These are phyloP conservation scores for Ypsolopha scabrella DNA, from an alignment of 2,888 invertebrate species.

Conservation along the genomic window DNA sequence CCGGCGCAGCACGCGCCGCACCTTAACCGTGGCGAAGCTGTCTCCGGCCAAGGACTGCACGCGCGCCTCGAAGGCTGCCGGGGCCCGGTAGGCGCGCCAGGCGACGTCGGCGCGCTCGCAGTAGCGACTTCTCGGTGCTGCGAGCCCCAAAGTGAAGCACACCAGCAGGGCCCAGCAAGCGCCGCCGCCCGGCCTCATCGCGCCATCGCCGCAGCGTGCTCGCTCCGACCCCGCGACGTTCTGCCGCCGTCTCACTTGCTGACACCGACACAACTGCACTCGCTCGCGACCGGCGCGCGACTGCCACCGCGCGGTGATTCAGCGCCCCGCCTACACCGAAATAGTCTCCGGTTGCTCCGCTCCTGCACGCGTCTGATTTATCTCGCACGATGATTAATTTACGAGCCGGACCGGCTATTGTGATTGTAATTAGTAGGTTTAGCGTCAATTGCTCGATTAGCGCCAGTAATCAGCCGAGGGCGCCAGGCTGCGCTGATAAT, in stretches of 20 bases:
- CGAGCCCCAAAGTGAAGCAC: conserved; percentile 41
- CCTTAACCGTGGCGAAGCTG: conserved; percentile 54
- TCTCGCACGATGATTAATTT: conserved; percentile 49
- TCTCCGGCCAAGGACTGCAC: conserved; percentile 51
- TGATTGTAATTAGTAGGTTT: conserved; percentile 37
- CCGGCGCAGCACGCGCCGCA: conserved; percentile 47
- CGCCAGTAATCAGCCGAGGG: conserved; percentile 15
- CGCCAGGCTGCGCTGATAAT: conserved; percentile 7
- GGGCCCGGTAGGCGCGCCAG: conserved; percentile 64
- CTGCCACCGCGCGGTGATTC: conserved; percentile 36
- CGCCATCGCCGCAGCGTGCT: conserved; percentile 55
- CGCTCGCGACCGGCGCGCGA: conserved; percentile 61
- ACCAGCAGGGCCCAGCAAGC: conserved; percentile 53
- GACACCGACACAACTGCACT: conserved; percentile 24
- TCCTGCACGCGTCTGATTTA: conserved; percentile 15
- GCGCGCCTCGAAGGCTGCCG: conserved; percentile 63
- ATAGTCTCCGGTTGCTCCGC: conserved; percentile 28
- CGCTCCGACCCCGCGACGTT: conserved; percentile 23
- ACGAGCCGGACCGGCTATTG: conserved; percentile 30
- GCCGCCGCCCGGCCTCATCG: conserved; percentile 62
- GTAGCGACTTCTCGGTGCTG: conserved; percentile 54
- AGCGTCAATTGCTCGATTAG: conserved; percentile 25
- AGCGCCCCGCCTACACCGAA: conserved; percentile 49
- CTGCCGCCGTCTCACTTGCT: conserved; percentile 14
- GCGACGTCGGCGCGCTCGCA: conserved; percentile 67